These are phyloP conservation scores for Mobula birostris DNA, from an alignment of 2,113 vertebrate genomes.

Conservation along the genomic window DNA sequence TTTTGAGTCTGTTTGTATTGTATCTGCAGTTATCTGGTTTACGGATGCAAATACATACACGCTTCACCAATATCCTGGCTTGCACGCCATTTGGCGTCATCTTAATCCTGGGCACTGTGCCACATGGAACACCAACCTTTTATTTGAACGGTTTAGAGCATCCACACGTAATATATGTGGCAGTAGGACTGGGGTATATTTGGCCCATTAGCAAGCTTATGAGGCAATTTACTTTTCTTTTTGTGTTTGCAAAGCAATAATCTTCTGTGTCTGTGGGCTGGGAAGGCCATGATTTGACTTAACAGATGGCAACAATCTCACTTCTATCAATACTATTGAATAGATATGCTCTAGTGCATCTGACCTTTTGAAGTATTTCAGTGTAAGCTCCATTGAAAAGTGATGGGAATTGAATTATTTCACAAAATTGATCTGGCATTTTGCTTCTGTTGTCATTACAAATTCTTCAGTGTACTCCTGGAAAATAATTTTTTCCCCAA, in stretches of 20 bases:
- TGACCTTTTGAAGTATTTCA: neutral
- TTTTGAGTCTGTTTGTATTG: neutral
- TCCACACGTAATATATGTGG: neutral
- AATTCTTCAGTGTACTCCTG: neutral
- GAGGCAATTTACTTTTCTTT: neutral
- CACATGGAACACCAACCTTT: neutral
- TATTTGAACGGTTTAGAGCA: neutral
- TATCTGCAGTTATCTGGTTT: neutral
- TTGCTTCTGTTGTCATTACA: neutral
- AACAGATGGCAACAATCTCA: neutral
- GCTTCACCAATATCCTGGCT: neutral
- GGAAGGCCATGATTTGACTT: neutral
- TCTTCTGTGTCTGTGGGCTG: neutral
- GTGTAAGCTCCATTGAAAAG: neutral
- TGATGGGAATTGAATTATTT: neutral
- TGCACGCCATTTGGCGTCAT: neutral
- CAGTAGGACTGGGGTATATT: neutral
- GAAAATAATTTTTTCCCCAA: neutral
- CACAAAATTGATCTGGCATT: neutral
- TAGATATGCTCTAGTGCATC: conserved; percentile 10
- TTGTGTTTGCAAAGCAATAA: neutral
- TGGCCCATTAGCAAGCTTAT: neutral
- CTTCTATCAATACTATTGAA: conserved; percentile 15
- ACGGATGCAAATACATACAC: neutral
- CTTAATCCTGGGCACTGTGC: neutral